Evolutionary conservation across 2,888 invertebrate species (phyloP), one percentile per base, ranked within the genome.

Genomic region (Acrocyrtus sp.): DNA sequence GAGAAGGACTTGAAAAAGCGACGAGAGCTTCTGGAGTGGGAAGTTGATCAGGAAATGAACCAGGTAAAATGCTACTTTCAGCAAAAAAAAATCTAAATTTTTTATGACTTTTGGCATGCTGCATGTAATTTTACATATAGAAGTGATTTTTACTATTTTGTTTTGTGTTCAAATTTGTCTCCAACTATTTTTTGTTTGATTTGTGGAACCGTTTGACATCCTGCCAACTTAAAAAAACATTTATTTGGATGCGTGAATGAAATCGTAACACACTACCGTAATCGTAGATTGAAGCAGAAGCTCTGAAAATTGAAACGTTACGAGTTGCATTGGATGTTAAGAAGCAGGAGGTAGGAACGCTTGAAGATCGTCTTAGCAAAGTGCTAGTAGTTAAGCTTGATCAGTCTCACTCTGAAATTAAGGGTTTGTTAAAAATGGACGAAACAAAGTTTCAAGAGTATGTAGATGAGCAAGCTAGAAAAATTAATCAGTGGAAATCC

Each of bases 1-100:
- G 90, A 90, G 80, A 85, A 85, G 56, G 85, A 88, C 8, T 84
- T 89, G 34, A 84, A 85, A 19, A 85, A 86, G 27, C 85, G 87
- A 67, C 84, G 86, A 61, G 87, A 87, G 78, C 83, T 86, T 65
- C 85, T 88, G 80, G 85, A 87, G 78, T 86, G 87, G 77, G 86
- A 87, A 77, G 85, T 85, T 15, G 81, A 82, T n/a, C 78, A 81
- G 81, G 85, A 87, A 70, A 79, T 80, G 79, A 79, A 81, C 47
- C 76, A 76, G 78, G 81, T 81, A n/a, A n/a, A n/a, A 69, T 60
- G 51, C 24, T 34, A 26, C 41, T 65, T n/a, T 34, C 12, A 8
- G 5, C 34, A 34, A 8, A 34, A 34, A 34, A 34, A 34, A 34
- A 5, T 34, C 6, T 12, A 34, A 12, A 34, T 34, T 34, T 34